A percentile compares a stretch with the other conserved stretches of the same genome.
phyloP scores from a whole-genome alignment of 2,888 invertebrate species.

The Tachina fera region DNA sequence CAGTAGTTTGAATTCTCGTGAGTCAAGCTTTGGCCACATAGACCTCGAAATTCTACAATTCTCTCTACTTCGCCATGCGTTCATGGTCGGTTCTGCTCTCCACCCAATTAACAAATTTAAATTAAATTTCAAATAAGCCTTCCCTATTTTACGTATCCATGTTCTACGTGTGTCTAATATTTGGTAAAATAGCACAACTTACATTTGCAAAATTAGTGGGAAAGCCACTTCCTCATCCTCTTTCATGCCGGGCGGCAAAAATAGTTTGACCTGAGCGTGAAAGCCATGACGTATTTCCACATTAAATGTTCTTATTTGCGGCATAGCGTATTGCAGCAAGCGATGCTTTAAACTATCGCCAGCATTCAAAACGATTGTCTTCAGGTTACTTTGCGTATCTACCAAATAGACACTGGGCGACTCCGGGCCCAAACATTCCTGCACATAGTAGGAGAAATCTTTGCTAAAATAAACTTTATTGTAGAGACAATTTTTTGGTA shows the following conservation, averaged over 20 bases:
- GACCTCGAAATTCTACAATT: too few species aligned
- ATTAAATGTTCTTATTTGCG: conserved; percentile 89
- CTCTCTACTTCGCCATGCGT: too few species aligned
- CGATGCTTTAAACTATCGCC: conserved; percentile 87
- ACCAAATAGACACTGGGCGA: conserved; percentile 88
- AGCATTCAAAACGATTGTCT: conserved; percentile 87
- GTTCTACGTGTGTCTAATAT: too few species aligned
- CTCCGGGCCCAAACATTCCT: conserved; percentile 92
- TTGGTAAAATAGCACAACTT: conserved; percentile 81
- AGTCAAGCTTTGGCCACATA: too few species aligned
- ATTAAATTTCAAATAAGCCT: too few species aligned
- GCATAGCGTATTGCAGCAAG: conserved; percentile 88
- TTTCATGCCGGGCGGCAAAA: conserved; percentile 91
- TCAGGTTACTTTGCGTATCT: conserved; percentile 85
- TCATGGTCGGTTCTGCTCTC: too few species aligned
- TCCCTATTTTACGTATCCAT: too few species aligned
- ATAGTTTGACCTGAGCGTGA: conserved; percentile 89
- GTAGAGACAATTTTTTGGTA: conserved; percentile 86
- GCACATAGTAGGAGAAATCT: conserved; percentile 86
- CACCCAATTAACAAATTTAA: too few species aligned
- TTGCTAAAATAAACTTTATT: conserved; percentile 88
- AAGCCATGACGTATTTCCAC: conserved; percentile 87
- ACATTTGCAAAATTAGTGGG: conserved; percentile 93
- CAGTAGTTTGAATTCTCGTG: too few species aligned
- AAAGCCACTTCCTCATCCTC: conserved; percentile 92